Conservation (phyloP, 2,113 vertebrate genomes). For the Syrmaticus mikado region DNA sequence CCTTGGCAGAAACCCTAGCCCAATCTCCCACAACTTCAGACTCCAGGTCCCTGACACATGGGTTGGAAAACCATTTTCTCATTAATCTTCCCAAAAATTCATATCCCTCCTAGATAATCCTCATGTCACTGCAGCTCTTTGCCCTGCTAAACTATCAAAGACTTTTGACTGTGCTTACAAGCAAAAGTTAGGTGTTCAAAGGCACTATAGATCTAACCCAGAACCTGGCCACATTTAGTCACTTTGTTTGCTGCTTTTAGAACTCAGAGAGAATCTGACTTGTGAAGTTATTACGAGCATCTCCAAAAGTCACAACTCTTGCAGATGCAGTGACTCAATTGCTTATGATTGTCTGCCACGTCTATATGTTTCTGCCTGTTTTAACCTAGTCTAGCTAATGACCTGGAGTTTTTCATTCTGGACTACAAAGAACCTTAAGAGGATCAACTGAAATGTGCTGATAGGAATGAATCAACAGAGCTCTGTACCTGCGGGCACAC, state of each 20-base stretch:
- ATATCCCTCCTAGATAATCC: not conserved
- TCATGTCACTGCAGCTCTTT: not conserved
- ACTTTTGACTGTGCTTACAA: not conserved
- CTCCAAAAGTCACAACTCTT: not conserved
- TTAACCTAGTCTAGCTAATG: rapidly evolving
- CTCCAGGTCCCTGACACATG: not conserved
- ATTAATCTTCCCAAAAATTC: not conserved
- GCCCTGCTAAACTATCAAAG: not conserved
- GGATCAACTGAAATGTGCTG: rapidly evolving
- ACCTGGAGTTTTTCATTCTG: not conserved
- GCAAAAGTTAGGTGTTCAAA: not conserved
- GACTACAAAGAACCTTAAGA: not conserved
- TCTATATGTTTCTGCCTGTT: rapidly evolving
- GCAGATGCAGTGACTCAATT: not conserved
- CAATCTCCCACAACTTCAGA: not conserved
- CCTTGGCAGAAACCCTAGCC: not conserved
- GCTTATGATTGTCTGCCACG: not conserved
- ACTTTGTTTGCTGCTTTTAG: not conserved
- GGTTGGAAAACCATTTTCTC: not conserved
- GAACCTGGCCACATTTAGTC: not conserved
- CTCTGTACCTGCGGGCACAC: rapidly evolving
- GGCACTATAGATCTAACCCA: rapidly evolving
- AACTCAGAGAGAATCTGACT: not conserved
- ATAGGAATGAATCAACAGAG: not conserved
- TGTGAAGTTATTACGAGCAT: not conserved